Evolutionary conservation across 2,113 vertebrate species (phyloP).

Genomic region (Rhabdornis inornatus): DNA sequence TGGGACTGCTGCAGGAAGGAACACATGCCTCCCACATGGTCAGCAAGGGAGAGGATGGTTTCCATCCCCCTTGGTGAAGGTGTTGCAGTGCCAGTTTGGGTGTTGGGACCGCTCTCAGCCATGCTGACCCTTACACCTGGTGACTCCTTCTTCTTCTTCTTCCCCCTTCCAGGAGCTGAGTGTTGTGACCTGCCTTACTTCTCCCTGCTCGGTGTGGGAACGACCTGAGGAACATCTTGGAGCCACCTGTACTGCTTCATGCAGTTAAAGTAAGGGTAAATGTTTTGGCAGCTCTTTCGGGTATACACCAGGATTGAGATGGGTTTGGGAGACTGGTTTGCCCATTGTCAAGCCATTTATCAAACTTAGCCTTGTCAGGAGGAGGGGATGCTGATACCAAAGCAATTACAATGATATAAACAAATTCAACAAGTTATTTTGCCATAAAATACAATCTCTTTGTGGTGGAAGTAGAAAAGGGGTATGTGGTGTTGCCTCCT

Average conservation of each 20-base stretch:
- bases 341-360: not conserved
- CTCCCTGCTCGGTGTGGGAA: not conserved
- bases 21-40: not conserved
- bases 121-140: not conserved
- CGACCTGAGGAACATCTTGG: not conserved
- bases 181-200: not conserved
- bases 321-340: not conserved
- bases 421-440: not conserved
- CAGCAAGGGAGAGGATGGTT: not conserved
- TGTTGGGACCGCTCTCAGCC: not conserved
- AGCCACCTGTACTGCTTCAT: slow-evolving; percentile 60
- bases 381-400: not conserved
- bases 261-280: slow-evolving; percentile 65
- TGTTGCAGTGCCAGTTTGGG: not conserved
- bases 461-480: not conserved
- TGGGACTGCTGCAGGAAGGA: not conserved
- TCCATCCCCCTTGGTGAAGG: not conserved
- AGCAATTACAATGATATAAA: not conserved
- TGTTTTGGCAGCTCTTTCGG: not conserved
- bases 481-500: not conserved
- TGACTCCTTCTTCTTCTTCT: not conserved
- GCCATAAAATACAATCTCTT: not conserved
- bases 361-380: not conserved
- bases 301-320: not conserved
- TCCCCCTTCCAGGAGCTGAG: slow-evolving; percentile 23